phyloP scores from a whole-genome alignment of 2,113 vertebrate genomes.

The Equus przewalskii region DNA sequence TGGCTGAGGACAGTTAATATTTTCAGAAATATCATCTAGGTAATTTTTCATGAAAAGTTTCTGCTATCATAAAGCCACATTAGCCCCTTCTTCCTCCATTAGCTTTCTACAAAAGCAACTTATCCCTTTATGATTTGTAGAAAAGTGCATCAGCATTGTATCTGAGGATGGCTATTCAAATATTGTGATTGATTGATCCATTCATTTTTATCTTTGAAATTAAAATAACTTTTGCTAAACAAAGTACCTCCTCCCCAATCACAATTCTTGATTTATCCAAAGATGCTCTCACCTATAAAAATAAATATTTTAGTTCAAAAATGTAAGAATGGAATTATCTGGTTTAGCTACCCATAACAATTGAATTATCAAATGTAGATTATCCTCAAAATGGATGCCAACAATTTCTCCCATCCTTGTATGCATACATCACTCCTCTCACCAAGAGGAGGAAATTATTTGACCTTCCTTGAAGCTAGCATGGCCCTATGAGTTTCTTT shows the following conservation, averaged over 20 bases:
- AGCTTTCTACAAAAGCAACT: background rate
- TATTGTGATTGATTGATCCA: background rate
- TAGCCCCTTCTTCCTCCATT: conserved; percentile 3
- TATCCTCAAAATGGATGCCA: background rate
- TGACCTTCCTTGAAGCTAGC: background rate
- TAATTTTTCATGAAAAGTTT: conserved; percentile 28
- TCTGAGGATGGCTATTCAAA: background rate
- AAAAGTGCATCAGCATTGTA: background rate
- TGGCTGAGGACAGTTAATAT: conserved; percentile 1
- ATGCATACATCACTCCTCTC: background rate
- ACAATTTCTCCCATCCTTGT: background rate
- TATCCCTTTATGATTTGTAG: background rate
- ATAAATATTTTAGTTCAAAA: conserved; percentile 3
- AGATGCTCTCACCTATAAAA: background rate
- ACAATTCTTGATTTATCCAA: background rate
- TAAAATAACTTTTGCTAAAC: conserved; percentile 19
- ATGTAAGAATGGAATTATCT: background rate
- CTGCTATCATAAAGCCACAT: background rate
- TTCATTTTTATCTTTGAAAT: conserved; percentile 54
- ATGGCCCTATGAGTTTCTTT: background rate
- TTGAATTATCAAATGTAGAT: background rate
- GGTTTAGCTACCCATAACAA: background rate
- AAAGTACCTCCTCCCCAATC: background rate
- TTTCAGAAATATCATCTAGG: conserved; percentile 54
- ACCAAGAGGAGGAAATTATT: background rate